Conservation (phyloP, 2,113 vertebrate genomes). For the Notiomystis cincta region DNA sequence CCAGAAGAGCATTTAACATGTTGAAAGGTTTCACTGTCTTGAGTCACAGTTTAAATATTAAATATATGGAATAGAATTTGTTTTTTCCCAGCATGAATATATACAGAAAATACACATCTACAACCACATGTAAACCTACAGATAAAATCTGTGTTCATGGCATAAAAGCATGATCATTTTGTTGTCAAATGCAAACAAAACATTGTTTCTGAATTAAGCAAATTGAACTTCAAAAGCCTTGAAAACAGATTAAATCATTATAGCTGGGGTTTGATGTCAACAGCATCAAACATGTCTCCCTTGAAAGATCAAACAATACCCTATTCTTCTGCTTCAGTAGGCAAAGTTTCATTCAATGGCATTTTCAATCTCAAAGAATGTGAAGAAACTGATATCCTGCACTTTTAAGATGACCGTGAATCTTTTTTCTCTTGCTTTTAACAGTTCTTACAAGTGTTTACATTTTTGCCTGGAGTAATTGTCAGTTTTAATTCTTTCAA, state of each 20-base stretch:
- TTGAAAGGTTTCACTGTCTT: not conserved
- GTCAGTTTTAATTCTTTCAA: slow-evolving; percentile 2
- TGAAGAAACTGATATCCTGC: not conserved
- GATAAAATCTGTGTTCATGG: not conserved
- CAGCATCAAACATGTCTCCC: not conserved
- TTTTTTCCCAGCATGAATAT: not conserved
- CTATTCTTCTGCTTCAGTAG: not conserved
- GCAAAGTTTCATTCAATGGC: not conserved
- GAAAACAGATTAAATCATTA: slow-evolving; percentile 14
- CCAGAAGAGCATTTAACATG: not conserved
- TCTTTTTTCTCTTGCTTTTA: not conserved
- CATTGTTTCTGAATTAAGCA: not conserved
- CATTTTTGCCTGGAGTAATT: not conserved
- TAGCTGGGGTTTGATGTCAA: not conserved
- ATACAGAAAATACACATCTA: not conserved
- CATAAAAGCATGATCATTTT: not conserved
- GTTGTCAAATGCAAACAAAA: not conserved
- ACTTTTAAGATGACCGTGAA: not conserved
- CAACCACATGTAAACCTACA: not conserved
- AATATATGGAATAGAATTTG: not conserved
- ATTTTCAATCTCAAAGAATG: not conserved
- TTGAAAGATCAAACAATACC: not conserved
- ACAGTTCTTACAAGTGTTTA: not conserved
- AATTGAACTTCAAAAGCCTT: slow-evolving; percentile 3
- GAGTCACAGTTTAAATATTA: not conserved